Percentiles rank a stretch among this genome's conserved stretches.
Evolutionary conservation across 2,797 vertebrate genomes (phyloP).

Genomic region (Ceryle rudis): DNA sequence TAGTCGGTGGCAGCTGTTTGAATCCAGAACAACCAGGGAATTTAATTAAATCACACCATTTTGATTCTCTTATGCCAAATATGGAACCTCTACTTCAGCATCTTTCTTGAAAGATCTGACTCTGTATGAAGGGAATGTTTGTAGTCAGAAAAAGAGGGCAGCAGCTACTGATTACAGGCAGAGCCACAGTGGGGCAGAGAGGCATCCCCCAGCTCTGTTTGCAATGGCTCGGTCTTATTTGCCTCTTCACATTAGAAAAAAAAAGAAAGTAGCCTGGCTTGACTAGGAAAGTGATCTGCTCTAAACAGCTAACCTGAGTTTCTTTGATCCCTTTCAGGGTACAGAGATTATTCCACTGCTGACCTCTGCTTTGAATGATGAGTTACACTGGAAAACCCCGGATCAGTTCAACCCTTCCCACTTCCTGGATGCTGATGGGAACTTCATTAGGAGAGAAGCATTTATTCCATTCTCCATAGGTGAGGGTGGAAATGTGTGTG

Average conservation of each 20-base stretch:
- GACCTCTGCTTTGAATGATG: slow-evolving; percentile 48
- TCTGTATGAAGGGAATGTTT: background rate
- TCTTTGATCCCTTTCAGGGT: slow-evolving; percentile 53
- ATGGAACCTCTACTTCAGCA: background rate
- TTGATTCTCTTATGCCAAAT: background rate
- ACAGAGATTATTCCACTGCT: slow-evolving; percentile 68
- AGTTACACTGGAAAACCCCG: slow-evolving; percentile 66
- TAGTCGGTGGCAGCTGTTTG: background rate
- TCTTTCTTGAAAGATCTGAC: background rate
- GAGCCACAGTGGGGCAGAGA: background rate
- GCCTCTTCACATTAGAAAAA: background rate
- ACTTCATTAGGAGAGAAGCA: slow-evolving; percentile 68
- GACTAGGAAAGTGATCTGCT: background rate
- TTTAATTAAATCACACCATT: background rate
- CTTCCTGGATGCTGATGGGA: slow-evolving; percentile 68
- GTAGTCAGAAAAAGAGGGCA: background rate
- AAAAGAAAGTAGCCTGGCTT: background rate
- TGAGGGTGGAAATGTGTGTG: background rate
- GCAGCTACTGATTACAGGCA: background rate
- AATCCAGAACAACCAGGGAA: background rate
- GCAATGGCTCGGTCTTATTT: background rate
- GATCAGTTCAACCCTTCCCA: slow-evolving; percentile 70
- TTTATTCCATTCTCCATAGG: slow-evolving; percentile 75
- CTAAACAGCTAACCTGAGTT: background rate
- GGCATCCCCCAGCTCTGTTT: background rate